Base-by-base conservation (phyloP, 23 tunicate species). In the Styela clava region DNA sequence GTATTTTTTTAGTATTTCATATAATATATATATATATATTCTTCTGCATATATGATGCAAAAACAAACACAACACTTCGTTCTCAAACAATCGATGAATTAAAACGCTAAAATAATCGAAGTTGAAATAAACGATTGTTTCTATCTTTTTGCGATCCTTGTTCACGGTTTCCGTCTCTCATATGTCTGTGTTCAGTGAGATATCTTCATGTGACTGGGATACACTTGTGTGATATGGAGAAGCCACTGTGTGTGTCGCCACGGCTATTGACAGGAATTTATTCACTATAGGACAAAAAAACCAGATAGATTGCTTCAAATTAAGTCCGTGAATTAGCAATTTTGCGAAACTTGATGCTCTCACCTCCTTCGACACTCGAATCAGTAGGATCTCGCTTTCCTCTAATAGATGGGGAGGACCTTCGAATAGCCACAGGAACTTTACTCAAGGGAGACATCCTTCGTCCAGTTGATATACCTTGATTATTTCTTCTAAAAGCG, bases 361-460 rank as follows among this genome's bases (percentile, higher is more conserved):
- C 62, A 86, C 90, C 88, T 68, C 88, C 88, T 68, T 79, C 83
- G n/a, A 69, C 62, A 27, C 68, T 52, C 1, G 86, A 36, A 7
- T 61, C 83, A 21, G 69, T 31, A 1, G 85, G 90, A 35, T 86
- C 90, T 24, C 91, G 67, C 27, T 68, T 65, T 18, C 86, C 86
- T 16, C 91, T 78, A 26, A 87, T 87, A 3, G 91, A 87, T 9
- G 86, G 86, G 25, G 86, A 87, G 2, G 91, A 82, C 25, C 91
- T 51, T 2, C 86, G 74, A 21, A 82, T 69, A 1, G 82, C 68
- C 7, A 82, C 86, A 2, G 91, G 91, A 3, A 87, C 83, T 24
- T 76, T 64, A 2, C 91, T 86, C 82, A 82, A 62, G 31, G 91
- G 91, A 19, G 91, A 87, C 86, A 82, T 81, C 34, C 74, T 86